Evolutionary conservation across 2,888 invertebrate genomes (phyloP).

Genomic region (Dioctria linearis): DNA sequence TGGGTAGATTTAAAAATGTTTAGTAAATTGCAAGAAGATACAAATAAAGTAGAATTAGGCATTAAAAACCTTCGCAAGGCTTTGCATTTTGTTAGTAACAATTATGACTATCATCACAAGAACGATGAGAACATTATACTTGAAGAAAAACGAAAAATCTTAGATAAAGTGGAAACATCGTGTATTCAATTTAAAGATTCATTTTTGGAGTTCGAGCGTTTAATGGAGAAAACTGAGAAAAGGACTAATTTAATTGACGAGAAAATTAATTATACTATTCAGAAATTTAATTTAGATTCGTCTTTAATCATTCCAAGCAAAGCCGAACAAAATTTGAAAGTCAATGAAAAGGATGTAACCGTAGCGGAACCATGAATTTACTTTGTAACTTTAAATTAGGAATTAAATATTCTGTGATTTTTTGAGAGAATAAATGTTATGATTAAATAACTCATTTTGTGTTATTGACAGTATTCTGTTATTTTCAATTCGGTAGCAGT

Average conservation of each 20-base stretch:
- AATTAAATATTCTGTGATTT: too few species aligned
- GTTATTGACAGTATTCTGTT: too few species aligned
- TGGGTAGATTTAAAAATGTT: neutral
- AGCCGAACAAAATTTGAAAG: too few species aligned
- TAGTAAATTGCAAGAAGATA: constrained; percentile 41
- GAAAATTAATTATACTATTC: constrained; percentile 32
- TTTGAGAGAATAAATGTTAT: too few species aligned
- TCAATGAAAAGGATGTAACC: too few species aligned
- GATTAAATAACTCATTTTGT: too few species aligned
- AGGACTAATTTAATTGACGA: constrained; percentile 29
- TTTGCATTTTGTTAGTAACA: constrained; percentile 49
- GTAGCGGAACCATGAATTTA: too few species aligned
- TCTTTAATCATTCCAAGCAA: neutral
- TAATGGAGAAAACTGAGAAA: constrained; percentile 11
- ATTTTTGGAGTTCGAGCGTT: neutral
- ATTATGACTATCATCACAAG: constrained; percentile 56
- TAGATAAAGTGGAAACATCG: constrained; percentile 23
- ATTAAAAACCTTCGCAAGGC: constrained; percentile 41
- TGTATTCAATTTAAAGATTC: constrained; percentile 16
- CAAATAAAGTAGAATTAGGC: constrained; percentile 25
- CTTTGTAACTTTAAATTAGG: too few species aligned
- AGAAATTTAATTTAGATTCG: constrained; percentile 21
- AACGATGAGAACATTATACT: constrained; percentile 48
- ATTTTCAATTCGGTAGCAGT: too few species aligned
- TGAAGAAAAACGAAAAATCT: constrained; percentile 5